phyloP scores from a whole-genome alignment of 2,113 vertebrate species.

The Otocyon megalotis region DNA sequence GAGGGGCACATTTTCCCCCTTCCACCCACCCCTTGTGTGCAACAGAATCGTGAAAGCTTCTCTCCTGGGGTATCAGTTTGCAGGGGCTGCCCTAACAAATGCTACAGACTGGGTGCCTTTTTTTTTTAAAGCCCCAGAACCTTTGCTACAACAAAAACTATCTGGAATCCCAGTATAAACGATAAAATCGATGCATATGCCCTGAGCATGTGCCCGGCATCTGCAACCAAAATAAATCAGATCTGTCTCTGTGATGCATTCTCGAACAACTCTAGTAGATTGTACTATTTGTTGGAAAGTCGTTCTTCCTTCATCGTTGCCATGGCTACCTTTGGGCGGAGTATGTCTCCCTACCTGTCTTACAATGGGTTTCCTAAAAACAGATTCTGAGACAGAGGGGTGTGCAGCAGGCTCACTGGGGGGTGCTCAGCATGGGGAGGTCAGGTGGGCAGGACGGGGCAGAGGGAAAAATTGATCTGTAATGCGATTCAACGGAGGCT shows the following conservation, averaged over 20 bases:
- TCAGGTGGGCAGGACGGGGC: not conserved
- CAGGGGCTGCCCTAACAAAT: not conserved
- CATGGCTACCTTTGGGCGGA: not conserved
- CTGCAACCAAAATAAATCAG: not conserved
- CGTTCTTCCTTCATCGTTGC: not conserved
- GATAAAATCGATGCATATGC: not conserved
- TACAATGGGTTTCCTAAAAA: not conserved
- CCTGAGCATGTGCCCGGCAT: not conserved
- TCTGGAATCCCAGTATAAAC: not conserved
- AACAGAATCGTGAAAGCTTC: not conserved
- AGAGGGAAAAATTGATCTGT: not conserved
- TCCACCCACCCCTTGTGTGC: not conserved
- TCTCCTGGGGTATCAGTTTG: not conserved
- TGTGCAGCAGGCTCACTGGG: not conserved
- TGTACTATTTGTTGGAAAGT: not conserved
- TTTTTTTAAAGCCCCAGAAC: not conserved
- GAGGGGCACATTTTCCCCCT: not conserved
- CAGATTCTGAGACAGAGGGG: not conserved
- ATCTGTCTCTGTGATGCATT: not conserved
- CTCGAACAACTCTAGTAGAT: not conserved
- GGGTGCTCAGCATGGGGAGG: not conserved
- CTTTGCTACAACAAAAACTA: not conserved
- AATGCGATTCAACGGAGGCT: not conserved
- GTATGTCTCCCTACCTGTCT: not conserved
- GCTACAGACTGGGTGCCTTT: not conserved